These are phyloP conservation scores for Crocidura indochinensis DNA, from an alignment of 2,797 vertebrate genomes.

Conservation along the genomic window DNA sequence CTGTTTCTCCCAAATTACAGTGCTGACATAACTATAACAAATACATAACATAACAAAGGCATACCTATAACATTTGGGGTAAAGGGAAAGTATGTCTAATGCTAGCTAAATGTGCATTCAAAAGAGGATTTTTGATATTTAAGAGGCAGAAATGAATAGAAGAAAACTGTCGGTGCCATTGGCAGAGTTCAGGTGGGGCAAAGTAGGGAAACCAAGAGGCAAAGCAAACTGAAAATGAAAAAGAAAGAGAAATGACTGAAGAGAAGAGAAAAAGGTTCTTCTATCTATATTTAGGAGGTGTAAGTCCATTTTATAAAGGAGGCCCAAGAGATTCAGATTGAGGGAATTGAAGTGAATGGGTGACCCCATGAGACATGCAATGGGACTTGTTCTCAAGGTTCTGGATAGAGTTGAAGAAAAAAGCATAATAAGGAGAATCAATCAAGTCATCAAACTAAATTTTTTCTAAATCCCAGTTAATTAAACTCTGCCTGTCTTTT, in stretches of 20 bases:
- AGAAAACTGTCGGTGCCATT: neutral
- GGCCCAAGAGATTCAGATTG: neutral
- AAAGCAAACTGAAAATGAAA: neutral
- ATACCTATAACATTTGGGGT: no score
- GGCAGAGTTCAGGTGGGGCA: neutral
- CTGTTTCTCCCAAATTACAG: no score
- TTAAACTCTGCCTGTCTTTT: neutral
- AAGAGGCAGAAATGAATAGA: neutral
- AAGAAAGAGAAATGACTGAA: neutral
- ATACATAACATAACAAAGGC: no score
- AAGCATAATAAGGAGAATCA: neutral
- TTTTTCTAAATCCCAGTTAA: neutral
- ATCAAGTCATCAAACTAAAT: neutral
- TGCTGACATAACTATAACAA: no score
- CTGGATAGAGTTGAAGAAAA: constrained; percentile 10
- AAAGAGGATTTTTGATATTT: constrained; percentile 30
- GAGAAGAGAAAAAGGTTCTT: neutral
- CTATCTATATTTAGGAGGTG: neutral
- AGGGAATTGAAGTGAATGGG: constrained; percentile 16
- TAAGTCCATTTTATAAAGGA: neutral
- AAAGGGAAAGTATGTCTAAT: neutral
- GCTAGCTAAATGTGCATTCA: constrained; percentile 15
- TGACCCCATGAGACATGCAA: neutral
- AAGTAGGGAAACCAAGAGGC: constrained; percentile 1
- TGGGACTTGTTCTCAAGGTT: constrained; percentile 46